phyloP scores from a whole-genome alignment of 1,140 invertebrate species.

The Choristoneura fumiferana region DNA sequence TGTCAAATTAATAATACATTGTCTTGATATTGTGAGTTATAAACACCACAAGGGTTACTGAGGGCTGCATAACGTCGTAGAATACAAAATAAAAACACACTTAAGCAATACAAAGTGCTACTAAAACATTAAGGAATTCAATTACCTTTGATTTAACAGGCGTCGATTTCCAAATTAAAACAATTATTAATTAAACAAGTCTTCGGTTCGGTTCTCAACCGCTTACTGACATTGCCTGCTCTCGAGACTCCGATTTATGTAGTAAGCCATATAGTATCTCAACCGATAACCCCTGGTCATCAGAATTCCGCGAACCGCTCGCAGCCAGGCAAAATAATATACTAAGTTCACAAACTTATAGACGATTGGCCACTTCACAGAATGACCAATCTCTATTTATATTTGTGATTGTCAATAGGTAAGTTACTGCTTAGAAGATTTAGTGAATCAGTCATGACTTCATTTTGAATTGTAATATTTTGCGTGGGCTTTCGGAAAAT shows the following conservation, averaged over 20 bases:
- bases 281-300: slow-evolving; percentile 60
- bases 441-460: slow-evolving; percentile 51
- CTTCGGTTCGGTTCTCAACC: neutral
- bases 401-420: slow-evolving; percentile 33
- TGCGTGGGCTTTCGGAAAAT: slow-evolving; percentile 12
- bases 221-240: slow-evolving; percentile 50
- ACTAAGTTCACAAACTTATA: neutral
- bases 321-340: slow-evolving; percentile 43
- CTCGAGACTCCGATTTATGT: slow-evolving; percentile 57
- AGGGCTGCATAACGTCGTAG: no score
- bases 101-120: slow-evolving; percentile 18
- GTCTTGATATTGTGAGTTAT: no score
- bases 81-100: no score
- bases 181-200: no score
- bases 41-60: no score
- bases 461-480: slow-evolving; percentile 28
- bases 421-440: neutral
- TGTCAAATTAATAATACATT: no score
- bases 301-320: slow-evolving; percentile 59
- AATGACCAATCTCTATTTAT: slow-evolving; percentile 26
- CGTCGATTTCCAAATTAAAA: no score
- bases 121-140: no score
- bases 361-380: slow-evolving; percentile 21
- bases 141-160: no score
- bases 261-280: slow-evolving; percentile 58